A percentile compares a stretch with the other conserved stretches of the same genome.
These are phyloP conservation scores for Caenorhabditis tropicalis DNA, from an alignment of 1,140 invertebrate species.

Conservation along the genomic window DNA sequence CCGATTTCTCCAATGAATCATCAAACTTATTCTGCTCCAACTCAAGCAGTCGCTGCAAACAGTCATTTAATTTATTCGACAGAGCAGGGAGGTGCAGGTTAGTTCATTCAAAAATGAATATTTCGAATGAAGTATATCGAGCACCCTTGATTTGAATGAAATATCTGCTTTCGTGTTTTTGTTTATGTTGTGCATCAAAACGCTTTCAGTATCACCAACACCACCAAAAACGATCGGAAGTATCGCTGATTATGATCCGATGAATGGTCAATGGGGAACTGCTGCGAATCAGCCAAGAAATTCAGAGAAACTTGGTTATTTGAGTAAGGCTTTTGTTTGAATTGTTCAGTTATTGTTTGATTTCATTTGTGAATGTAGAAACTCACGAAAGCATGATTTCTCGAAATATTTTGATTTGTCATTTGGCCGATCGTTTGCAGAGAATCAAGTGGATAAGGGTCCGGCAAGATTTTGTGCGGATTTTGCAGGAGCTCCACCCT, in stretches of 20 bases:
- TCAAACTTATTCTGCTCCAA: conserved; percentile 25
- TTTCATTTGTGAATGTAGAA: background rate
- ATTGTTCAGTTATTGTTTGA: background rate
- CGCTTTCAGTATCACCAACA: conserved; percentile 51
- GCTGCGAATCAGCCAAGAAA: conserved; percentile 75
- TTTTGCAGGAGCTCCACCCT: conserved; percentile 39
- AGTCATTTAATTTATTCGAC: conserved; percentile 22
- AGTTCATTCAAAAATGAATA: background rate
- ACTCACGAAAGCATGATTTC: background rate
- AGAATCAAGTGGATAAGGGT: conserved; percentile 27
- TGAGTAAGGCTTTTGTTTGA: background rate
- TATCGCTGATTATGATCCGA: conserved; percentile 91
- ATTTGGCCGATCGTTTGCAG: conserved; percentile 2
- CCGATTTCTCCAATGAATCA: conserved; percentile 26
- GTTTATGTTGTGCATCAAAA: background rate
- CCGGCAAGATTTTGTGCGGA: conserved; percentile 47
- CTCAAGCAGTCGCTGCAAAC: background rate
- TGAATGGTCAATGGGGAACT: conserved; percentile 84
- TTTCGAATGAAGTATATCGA: background rate
- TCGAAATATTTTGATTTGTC: background rate
- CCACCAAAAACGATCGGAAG: conserved; percentile 82
- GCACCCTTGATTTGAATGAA: background rate
- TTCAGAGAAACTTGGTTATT: conserved; percentile 46
- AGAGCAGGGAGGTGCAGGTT: conserved; percentile 22
- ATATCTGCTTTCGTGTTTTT: background rate